Base-by-base conservation (phyloP, 1,140 invertebrate genomes). In the Ips typographus region DNA sequence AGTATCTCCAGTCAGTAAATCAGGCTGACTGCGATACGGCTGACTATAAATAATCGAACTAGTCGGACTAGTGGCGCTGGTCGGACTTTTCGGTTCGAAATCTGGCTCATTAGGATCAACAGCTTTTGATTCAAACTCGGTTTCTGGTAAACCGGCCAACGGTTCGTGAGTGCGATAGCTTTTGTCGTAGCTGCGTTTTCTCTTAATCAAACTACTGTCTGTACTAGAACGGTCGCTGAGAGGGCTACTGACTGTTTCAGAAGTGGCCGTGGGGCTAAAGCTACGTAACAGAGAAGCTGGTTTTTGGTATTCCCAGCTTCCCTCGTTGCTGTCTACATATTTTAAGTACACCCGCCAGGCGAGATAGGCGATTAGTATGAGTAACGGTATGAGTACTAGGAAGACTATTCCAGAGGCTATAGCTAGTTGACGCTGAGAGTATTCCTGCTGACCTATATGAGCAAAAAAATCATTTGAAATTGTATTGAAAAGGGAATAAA, bases 151-250 rank as follows among this genome's bases (percentile, higher is more conserved):
- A 74, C 89, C 87, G 2, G 88, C 86, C 71, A 94, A 79, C 60
- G 92, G 92, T 83, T 94, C 92, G 76, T 93, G 84, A 6, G 92
- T 94, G 71, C 87, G 83, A 81, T 94, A 94, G 68, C 88, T 87
- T 76, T 87, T 88, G 77, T 94, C 91, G 78, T 93, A 94, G 73
- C 81, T 86, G 65, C 86, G 83, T 22, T 22, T 22, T 71, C 85
- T 83, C 78, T 89, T 90, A 81, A 87, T 89, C 37, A 83, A 68
- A 8, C 79, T 77, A 68, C 62, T 73, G 58, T 73, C 52, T 51
- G 69, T 70, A 5, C 56, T 64, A 4, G 70, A 71, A 37, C 60
- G 52, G 6, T 77, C 72, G 52, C 74, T 75, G 22, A 53, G 55
- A 6, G 73, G 72, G 64, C 72, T 77, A 36, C 64, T 68, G 38